These are phyloP conservation scores for Oreochromis grahami DNA, from an alignment of 2,797 vertebrate species.

Conservation along the genomic window DNA sequence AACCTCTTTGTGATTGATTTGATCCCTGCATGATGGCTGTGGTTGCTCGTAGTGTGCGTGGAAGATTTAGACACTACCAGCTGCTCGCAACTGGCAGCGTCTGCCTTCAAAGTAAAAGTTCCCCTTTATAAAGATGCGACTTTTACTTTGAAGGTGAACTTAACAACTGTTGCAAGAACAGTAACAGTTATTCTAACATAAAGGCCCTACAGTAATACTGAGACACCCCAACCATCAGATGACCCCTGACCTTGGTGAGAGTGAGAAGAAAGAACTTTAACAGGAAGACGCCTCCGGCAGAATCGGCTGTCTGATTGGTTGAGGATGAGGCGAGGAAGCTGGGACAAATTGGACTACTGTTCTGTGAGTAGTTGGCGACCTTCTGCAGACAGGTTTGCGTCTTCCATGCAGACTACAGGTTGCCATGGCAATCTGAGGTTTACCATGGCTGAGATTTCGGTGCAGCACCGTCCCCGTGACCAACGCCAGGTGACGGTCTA, in stretches of 20 bases:
- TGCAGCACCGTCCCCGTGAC: background rate
- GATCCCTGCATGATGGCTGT: background rate
- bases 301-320: background rate
- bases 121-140: background rate
- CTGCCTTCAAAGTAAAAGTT: background rate
- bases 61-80: background rate
- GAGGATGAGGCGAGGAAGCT: background rate
- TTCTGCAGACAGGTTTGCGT: background rate
- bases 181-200: accelerated
- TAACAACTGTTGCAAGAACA: background rate
- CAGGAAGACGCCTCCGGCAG: background rate
- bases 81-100: background rate
- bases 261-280: background rate
- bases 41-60: background rate
- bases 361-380: background rate
- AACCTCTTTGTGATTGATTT: background rate
- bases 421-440: background rate
- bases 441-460: background rate
- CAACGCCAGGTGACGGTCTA: background rate
- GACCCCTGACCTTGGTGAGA: background rate
- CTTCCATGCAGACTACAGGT: background rate
- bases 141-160: background rate
- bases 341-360: background rate
- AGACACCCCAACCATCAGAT: background rate
- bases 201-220: background rate